These are phyloP conservation scores for Brenthis ino DNA, from an alignment of 2,888 invertebrate species.

Conservation along the genomic window DNA sequence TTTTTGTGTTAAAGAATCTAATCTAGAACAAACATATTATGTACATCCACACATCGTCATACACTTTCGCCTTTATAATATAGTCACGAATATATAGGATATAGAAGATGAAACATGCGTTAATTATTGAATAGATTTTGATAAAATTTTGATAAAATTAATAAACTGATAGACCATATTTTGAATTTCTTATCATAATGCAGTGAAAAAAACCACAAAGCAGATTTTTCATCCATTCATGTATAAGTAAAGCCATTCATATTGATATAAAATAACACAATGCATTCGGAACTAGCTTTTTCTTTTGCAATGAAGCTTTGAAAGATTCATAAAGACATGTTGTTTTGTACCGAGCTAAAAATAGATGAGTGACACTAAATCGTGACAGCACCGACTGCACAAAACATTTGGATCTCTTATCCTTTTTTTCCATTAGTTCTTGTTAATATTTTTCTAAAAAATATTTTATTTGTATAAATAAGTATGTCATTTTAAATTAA, in stretches of 20 bases:
- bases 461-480: background rate
- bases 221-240: background rate
- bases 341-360: constrained; percentile 17
- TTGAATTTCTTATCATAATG: background rate
- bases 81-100: no score
- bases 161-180: no score
- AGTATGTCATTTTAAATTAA: no score
- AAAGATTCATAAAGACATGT: constrained; percentile 19
- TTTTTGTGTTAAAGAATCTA: no score
- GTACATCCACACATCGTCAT: no score
- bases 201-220: background rate
- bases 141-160: no score
- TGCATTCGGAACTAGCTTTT: background rate
- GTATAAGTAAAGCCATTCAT: constrained; percentile 9
- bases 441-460: background rate
- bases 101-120: no score
- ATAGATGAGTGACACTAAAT: constrained; percentile 16
- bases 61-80: no score
- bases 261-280: background rate
- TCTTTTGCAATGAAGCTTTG: constrained; percentile 5
- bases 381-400: constrained; percentile 3
- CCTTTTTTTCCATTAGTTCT: background rate
- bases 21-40: no score
- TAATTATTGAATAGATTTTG: no score
- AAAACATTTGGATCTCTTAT: background rate